These are phyloP conservation scores for Aleadryas rufinucha DNA, from an alignment of 2,113 vertebrate genomes.

Conservation along the genomic window DNA sequence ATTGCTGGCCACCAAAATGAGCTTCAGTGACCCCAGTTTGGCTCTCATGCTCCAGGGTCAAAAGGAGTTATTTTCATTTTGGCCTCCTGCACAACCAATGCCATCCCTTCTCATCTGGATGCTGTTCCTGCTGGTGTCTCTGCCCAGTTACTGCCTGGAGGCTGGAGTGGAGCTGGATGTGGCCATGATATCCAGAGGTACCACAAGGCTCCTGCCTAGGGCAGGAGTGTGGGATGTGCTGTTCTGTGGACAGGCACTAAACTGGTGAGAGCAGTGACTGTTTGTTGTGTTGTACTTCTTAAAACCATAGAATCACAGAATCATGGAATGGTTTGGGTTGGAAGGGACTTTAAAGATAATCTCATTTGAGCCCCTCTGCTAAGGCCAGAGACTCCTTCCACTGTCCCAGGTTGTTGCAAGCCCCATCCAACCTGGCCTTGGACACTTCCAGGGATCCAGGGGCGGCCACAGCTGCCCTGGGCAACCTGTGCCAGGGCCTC, in stretches of 20 bases:
- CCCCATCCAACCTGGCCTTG: fast-evolving
- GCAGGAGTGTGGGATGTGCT: not conserved
- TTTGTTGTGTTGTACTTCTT: no score
- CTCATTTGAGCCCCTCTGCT: fast-evolving
- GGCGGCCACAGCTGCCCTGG: not conserved
- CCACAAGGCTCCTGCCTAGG: not conserved
- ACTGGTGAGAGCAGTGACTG: not conserved
- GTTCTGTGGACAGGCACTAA: not conserved
- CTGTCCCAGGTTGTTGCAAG: not conserved
- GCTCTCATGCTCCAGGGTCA: not conserved
- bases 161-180: not conserved
- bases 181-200: not conserved
- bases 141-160: not conserved
- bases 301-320: not conserved
- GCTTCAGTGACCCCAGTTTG: not conserved
- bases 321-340: not conserved
- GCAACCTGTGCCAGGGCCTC: not conserved
- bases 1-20: not conserved
- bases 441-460: not conserved
- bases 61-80: not conserved
- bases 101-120: not conserved
- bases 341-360: not conserved
- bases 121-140: not conserved
- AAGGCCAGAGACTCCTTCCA: not conserved
- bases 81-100: not conserved